Percentiles rank a stretch among this genome's conserved stretches.
Evolutionary conservation across 2,888 invertebrate genomes (phyloP).

Genomic region (Elysia crispata): DNA sequence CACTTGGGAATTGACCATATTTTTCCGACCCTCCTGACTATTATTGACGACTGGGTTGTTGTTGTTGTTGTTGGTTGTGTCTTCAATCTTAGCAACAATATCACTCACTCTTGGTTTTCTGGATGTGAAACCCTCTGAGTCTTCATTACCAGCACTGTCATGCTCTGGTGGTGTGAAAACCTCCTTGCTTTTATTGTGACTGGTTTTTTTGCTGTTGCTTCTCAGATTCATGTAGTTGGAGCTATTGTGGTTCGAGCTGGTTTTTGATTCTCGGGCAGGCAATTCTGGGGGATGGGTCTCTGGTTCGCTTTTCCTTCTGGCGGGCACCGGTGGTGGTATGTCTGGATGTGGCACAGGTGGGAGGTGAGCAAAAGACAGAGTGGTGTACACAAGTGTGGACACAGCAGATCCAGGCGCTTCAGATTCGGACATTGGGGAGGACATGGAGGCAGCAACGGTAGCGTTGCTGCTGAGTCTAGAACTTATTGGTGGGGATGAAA

Average conservation of each 20-base stretch:
- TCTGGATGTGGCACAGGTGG: constrained; percentile 4
- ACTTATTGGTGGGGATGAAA: no score
- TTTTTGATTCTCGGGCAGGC: neutral
- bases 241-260: neutral
- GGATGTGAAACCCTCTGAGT: neutral
- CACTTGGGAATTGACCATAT: neutral
- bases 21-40: neutral
- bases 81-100: neutral
- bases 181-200: neutral
- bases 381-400: no score
- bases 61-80: neutral
- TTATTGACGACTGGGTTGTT: neutral
- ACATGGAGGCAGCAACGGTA: no score
- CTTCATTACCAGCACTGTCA: neutral
- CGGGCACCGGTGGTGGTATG: neutral
- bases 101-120: constrained; percentile 11
- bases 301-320: neutral
- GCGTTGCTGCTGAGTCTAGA: no score
- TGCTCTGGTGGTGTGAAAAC: neutral
- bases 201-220: neutral
- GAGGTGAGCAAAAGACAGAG: neutral
- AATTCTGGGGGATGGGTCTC: neutral
- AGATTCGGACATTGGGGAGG: no score
- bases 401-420: no score
- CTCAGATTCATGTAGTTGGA: neutral